Evolutionary conservation across 2,797 vertebrate species (phyloP).

Genomic region (Pitangus sulphuratus): DNA sequence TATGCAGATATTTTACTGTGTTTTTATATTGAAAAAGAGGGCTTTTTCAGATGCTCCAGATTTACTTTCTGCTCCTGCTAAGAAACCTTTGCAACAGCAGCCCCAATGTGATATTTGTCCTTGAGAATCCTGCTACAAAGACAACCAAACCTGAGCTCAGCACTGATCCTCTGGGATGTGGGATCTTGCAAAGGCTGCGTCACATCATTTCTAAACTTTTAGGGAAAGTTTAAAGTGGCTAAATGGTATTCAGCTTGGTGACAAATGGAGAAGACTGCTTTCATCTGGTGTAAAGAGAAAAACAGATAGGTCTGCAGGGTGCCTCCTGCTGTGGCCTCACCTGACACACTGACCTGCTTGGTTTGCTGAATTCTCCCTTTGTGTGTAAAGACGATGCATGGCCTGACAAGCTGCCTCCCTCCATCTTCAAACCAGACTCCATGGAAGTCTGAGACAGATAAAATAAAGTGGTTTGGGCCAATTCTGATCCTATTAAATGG

Average conservation of each 20-base stretch:
- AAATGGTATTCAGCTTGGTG: neutral
- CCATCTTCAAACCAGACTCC: neutral
- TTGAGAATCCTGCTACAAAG: neutral
- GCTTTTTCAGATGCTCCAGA: neutral
- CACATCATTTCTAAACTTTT: neutral
- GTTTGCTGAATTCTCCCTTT: neutral
- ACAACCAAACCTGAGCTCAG: neutral
- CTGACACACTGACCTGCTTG: rapidly evolving
- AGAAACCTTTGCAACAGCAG: neutral
- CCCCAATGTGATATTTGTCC: neutral
- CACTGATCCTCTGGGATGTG: neutral
- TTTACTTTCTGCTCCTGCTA: neutral
- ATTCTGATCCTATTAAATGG: neutral
- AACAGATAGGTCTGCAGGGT: neutral
- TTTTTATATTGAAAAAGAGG: slow-evolving; percentile 29
- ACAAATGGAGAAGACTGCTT: neutral
- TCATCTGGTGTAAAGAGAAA: neutral
- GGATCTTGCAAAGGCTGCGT: neutral
- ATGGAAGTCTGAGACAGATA: neutral
- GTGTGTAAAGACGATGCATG: neutral
- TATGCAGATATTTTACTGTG: neutral
- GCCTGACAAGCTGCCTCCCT: neutral
- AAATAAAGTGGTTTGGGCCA: neutral
- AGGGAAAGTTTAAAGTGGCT: neutral
- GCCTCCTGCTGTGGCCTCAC: neutral